Evolutionary conservation across 1,140 invertebrate genomes (phyloP), one percentile per base, ranked within the genome.

Genomic region (Eurosta solidaginis): DNA sequence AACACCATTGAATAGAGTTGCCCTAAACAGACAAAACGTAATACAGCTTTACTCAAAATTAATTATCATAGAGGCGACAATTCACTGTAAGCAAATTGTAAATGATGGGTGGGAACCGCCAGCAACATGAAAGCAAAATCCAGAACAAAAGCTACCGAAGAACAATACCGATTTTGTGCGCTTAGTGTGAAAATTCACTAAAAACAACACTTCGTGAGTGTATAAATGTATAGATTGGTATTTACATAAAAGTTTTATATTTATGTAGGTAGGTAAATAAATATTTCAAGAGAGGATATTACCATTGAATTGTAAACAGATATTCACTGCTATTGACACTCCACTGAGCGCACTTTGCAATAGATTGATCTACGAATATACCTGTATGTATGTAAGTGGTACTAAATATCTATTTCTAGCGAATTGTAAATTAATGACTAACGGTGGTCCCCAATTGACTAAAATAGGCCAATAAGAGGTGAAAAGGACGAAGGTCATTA

Each of bases 391-490:
- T n/a, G n/a, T n/a, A n/a, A n/a, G n/a, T n/a, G n/a, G n/a, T 40
- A 68, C 59, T 68, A 68, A 68, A 68, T 68, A 40, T 42, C 59
- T 68, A 33, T 36, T 68, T 29, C 27, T 40, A 40, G 33, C 59
- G 59, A 20, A 68, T 40, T 17, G 59, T 29, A 68, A 68, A 68
- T 42, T 68, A 68, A 68, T 68, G 17, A 68, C 33, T 68, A 20
- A 9, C 59, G 27, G 17, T 68, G 33, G 59, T 68, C 33, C 33
- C 33, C 59, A 68, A 68, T 68, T 68, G 59, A 68, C 59, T 68
- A 20, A 68, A 68, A 68, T 68, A 68, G 59, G 59, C 59, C 59
- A 68, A 68, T 68, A 33, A 40, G 59, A 29, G 59, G 59, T 68
- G 33, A 40, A 68, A 40, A 68, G 59, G 59, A 68, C 59, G 59